These are phyloP conservation scores for Ciconia stormi DNA, from an alignment of 2,113 vertebrate species.

Conservation along the genomic window DNA sequence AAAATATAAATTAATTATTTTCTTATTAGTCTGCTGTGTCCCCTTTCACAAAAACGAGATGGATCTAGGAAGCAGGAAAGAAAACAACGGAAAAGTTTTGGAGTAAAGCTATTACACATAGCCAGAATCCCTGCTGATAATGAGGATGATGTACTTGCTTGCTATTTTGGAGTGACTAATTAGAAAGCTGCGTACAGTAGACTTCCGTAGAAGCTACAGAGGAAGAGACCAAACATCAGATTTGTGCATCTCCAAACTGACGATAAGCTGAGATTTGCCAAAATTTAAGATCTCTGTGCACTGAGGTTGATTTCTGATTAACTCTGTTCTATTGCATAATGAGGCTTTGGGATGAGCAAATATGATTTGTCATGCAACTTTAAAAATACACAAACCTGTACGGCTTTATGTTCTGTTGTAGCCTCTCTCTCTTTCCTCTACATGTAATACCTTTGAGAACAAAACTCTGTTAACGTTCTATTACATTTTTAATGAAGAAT, in stretches of 20 bases:
- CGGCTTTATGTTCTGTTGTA: background rate
- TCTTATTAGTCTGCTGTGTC: background rate
- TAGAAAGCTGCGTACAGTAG: background rate
- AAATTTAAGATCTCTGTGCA: background rate
- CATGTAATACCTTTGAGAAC: background rate
- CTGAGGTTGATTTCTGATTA: background rate
- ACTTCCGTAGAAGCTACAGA: background rate
- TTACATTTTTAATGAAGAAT: slow-evolving; percentile 64
- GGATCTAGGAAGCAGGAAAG: background rate
- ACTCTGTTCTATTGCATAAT: background rate
- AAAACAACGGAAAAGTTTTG: background rate
- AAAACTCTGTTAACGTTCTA: slow-evolving; percentile 24
- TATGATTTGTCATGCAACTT: background rate
- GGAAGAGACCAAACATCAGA: background rate
- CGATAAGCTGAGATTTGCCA: background rate
- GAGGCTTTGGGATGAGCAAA: background rate
- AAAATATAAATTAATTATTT: background rate
- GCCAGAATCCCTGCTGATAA: background rate
- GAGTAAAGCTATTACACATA: background rate
- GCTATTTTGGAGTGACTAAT: background rate
- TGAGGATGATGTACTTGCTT: background rate
- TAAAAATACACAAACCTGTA: background rate
- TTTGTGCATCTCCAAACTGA: background rate
- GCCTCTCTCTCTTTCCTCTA: background rate
- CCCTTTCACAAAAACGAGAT: background rate